Conservation (phyloP, 2,113 vertebrate species). For the Puntigrus tetrazona region DNA sequence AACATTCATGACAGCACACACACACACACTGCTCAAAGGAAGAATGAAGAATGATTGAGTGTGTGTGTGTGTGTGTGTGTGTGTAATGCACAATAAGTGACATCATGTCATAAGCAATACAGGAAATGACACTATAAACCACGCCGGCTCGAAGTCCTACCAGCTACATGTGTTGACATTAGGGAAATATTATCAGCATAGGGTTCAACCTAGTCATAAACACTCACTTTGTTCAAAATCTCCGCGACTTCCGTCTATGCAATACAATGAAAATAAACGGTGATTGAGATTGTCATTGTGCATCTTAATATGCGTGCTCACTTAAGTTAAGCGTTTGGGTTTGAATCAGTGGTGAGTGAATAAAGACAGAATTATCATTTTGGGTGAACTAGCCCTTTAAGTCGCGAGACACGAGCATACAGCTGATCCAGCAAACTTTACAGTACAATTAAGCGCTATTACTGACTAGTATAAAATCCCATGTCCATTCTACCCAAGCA, state of each 20-base stretch:
- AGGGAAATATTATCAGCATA: neutral
- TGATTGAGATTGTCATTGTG: neutral
- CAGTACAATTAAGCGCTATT: neutral
- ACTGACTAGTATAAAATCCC: neutral
- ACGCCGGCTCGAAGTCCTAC: neutral
- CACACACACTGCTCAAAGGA: neutral
- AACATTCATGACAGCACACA: constrained; percentile 47
- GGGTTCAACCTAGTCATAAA: neutral
- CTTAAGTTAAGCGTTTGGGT: neutral
- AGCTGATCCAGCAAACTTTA: constrained; percentile 41
- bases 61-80: neutral
- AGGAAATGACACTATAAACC: constrained; percentile 16
- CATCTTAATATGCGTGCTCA: neutral
- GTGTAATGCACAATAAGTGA: neutral
- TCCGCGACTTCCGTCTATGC: neutral
- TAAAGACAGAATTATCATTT: neutral
- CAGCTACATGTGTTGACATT: neutral
- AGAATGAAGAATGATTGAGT: neutral
- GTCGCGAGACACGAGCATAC: constrained; percentile 1
- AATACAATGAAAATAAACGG: neutral
- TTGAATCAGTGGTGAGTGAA: neutral
- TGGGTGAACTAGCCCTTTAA: neutral
- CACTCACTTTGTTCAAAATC: neutral
- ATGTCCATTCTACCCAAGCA: neutral
- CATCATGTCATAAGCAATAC: neutral